These are phyloP conservation scores for Falco punctatus DNA, from an alignment of 2,113 vertebrate genomes.

Conservation along the genomic window DNA sequence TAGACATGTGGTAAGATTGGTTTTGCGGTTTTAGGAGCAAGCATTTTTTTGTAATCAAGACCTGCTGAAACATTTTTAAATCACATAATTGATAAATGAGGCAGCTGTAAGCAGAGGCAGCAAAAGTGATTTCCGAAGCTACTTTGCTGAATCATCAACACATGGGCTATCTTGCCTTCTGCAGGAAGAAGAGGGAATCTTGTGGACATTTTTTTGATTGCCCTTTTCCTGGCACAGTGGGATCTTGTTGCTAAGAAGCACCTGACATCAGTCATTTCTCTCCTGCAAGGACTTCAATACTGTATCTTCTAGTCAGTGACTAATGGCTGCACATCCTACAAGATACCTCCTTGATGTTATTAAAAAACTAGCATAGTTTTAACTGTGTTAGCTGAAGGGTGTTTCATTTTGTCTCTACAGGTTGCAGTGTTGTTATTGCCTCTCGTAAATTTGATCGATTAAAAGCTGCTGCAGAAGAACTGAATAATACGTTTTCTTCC, in stretches of 20 bases:
- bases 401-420: conserved; percentile 69
- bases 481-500: conserved; percentile 72
- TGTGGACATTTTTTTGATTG: not conserved
- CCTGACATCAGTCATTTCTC: not conserved
- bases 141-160: conserved; percentile 10
- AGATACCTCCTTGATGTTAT: not conserved
- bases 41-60: conserved; percentile 2
- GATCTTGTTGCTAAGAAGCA: conserved; percentile 23
- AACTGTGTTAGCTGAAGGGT: not conserved
- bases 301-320: not conserved
- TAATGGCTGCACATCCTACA: not conserved
- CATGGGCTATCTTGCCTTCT: not conserved
- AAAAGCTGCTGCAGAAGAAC: conserved; percentile 79
- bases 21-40: not conserved
- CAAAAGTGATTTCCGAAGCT: not conserved
- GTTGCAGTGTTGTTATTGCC: conserved; percentile 90
- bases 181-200: not conserved
- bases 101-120: conserved; percentile 12
- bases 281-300: not conserved
- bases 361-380: not conserved
- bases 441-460: conserved; percentile 86
- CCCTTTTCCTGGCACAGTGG: not conserved
- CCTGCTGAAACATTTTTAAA: conserved; percentile 33
- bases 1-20: not conserved
- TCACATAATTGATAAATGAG: not conserved